A percentile compares a stretch with the other conserved stretches of the same genome.
Evolutionary conservation across 2,888 invertebrate species (phyloP).

Genomic region (Cephus nigrinus): DNA sequence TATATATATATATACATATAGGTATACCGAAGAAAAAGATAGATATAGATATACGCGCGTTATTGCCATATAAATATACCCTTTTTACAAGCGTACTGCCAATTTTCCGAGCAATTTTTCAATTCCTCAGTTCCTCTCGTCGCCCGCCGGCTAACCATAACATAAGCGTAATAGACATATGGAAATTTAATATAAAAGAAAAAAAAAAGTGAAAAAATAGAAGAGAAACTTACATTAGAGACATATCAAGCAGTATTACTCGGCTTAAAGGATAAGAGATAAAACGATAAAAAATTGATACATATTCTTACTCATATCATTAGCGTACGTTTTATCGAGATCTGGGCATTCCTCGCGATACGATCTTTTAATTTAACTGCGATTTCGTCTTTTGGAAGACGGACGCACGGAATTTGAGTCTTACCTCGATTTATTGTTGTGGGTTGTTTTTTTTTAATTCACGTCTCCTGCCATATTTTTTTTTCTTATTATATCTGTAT

Average conservation of each 20-base stretch:
- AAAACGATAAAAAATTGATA: slow-evolving; percentile 33
- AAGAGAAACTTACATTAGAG: slow-evolving; percentile 52
- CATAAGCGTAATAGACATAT: slow-evolving; percentile 29
- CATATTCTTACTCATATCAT: slow-evolving; percentile 60
- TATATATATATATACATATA: background rate
- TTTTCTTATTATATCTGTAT: slow-evolving; percentile 28
- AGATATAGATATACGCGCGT: slow-evolving; percentile 1
- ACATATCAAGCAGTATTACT: slow-evolving; percentile 66
- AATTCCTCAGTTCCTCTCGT: slow-evolving; percentile 39
- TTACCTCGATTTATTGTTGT: background rate
- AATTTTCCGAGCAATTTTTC: slow-evolving; percentile 10
- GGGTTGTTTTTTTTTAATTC: background rate
- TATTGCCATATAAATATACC: background rate
- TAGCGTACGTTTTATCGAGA: slow-evolving; percentile 31
- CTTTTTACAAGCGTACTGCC: slow-evolving; percentile 13
- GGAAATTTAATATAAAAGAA: slow-evolving; percentile 24
- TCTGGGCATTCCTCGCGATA: slow-evolving; percentile 18
- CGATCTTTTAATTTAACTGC: background rate
- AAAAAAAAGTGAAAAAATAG: slow-evolving; percentile 13
- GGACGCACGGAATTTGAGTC: background rate
- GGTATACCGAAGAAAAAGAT: background rate
- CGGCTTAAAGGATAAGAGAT: slow-evolving; percentile 48
- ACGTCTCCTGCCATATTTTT: background rate
- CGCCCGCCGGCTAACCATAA: slow-evolving; percentile 43
- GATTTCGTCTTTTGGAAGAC: background rate